Conservation (phyloP, 2,797 vertebrate genomes). For the Falco novaeseelandiae region DNA sequence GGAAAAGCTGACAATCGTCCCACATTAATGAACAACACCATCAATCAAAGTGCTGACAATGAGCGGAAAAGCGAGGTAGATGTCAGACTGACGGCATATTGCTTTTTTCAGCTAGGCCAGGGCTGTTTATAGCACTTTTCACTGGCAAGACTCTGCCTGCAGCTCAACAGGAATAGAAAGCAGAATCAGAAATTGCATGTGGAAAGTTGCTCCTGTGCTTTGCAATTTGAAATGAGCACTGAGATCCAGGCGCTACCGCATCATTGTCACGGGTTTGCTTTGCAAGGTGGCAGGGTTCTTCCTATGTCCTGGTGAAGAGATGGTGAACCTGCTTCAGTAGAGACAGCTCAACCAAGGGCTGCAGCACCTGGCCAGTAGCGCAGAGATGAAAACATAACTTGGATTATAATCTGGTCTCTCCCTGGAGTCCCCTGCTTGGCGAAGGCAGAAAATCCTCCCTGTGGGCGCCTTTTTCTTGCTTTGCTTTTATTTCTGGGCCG, state of each 20-base stretch:
- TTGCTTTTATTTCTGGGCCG: background rate
- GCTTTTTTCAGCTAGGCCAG: slow-evolving; percentile 79
- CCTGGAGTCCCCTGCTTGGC: background rate
- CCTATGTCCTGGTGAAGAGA: background rate
- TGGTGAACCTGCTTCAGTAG: background rate
- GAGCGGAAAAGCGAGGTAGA: slow-evolving; percentile 93
- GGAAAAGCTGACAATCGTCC: slow-evolving; percentile 98
- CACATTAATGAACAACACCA: slow-evolving; percentile 95
- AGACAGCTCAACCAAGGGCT: background rate
- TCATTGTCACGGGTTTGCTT: background rate
- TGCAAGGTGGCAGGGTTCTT: background rate
- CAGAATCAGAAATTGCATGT: slow-evolving; percentile 68
- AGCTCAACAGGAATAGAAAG: slow-evolving; percentile 78
- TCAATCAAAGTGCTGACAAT: slow-evolving; percentile 95
- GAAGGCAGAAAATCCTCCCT: background rate
- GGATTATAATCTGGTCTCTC: background rate
- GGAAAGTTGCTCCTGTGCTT: slow-evolving; percentile 68
- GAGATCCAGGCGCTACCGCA: background rate
- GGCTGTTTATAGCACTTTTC: slow-evolving; percentile 85
- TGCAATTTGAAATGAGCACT: slow-evolving; percentile 29
- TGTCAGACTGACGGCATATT: slow-evolving; percentile 86
- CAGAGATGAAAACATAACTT: background rate
- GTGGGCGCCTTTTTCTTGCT: background rate
- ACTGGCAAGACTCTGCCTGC: slow-evolving; percentile 76
- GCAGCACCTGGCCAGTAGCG: background rate